Conservation (phyloP, 2,113 vertebrate species). For the Micronycteris hirsuta region DNA sequence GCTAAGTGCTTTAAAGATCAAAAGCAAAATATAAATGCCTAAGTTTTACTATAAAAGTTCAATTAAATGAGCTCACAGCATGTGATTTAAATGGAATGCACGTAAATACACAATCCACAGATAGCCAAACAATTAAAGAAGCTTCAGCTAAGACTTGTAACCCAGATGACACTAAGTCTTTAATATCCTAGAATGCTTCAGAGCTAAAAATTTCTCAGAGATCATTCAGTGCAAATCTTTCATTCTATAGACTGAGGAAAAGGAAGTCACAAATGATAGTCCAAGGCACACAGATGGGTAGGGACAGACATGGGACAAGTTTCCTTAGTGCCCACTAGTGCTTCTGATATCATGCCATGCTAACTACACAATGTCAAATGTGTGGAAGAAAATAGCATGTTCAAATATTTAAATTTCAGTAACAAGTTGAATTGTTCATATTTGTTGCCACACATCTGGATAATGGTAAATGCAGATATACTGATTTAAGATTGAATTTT, state of each 20-base stretch:
- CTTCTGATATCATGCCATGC: background rate
- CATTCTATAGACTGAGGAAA: background rate
- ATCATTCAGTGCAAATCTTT: background rate
- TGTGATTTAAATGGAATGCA: constrained; percentile 62
- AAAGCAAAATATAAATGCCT: constrained; percentile 67
- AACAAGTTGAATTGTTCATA: background rate
- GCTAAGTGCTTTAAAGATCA: constrained; percentile 70
- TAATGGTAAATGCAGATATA: background rate
- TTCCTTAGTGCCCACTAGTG: background rate
- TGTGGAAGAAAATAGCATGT: background rate
- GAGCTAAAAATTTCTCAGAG: constrained; percentile 3
- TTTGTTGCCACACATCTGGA: background rate
- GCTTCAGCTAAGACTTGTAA: constrained; percentile 35
- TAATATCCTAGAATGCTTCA: constrained; percentile 21
- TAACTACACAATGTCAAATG: background rate
- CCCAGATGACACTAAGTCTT: constrained; percentile 23
- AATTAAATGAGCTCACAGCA: constrained; percentile 72
- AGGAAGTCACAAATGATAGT: background rate
- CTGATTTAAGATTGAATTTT: background rate
- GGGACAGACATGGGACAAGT: background rate
- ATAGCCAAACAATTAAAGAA: constrained; percentile 28
- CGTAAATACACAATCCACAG: constrained; percentile 41
- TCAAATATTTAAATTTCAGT: background rate
- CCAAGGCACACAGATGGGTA: background rate
- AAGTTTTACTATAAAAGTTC: constrained; percentile 56